A percentile compares a stretch with the other conserved stretches of the same genome.
Evolutionary conservation across 1,140 invertebrate species (phyloP).

Genomic region (Antheraea mylitta): DNA sequence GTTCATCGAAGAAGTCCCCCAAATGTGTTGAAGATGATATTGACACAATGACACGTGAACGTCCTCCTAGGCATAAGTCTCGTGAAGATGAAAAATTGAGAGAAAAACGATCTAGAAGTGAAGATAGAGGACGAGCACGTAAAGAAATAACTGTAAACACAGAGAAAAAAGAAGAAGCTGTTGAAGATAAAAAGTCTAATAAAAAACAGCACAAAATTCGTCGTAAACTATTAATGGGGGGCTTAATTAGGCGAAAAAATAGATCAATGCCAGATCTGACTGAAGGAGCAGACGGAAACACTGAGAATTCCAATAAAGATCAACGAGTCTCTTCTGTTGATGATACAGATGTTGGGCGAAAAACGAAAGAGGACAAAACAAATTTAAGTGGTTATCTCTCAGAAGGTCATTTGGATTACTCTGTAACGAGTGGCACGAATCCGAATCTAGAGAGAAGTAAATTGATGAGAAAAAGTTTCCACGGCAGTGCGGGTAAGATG

Average conservation of each 20-base stretch:
- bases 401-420: slow-evolving; percentile 91
- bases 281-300: slow-evolving; percentile 81
- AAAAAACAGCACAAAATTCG: slow-evolving; percentile 96
- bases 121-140: slow-evolving; percentile 87
- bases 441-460: slow-evolving; percentile 92
- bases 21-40: slow-evolving; percentile 85
- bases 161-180: slow-evolving; percentile 81
- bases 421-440: slow-evolving; percentile 81
- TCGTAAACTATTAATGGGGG: slow-evolving; percentile 93
- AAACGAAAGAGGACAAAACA: slow-evolving; percentile 78
- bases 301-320: slow-evolving; percentile 54
- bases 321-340: slow-evolving; percentile 83
- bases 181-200: slow-evolving; percentile 84
- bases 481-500: slow-evolving; percentile 89
- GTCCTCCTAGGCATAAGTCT: slow-evolving; percentile 82
- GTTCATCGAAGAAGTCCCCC: slow-evolving; percentile 82
- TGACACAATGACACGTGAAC: slow-evolving; percentile 83
- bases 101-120: slow-evolving; percentile 90
- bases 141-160: slow-evolving; percentile 84
- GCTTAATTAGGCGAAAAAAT: slow-evolving; percentile 90
- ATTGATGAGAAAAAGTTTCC: slow-evolving; percentile 93
- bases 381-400: slow-evolving; percentile 90
- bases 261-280: slow-evolving; percentile 94
- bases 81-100: slow-evolving; percentile 85
- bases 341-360: slow-evolving; percentile 86